Percentiles rank a stretch among this genome's conserved stretches.
These are phyloP conservation scores for Pipistrellus pipistrellus DNA, from an alignment of 2,797 vertebrate genomes.

Conservation along the genomic window DNA sequence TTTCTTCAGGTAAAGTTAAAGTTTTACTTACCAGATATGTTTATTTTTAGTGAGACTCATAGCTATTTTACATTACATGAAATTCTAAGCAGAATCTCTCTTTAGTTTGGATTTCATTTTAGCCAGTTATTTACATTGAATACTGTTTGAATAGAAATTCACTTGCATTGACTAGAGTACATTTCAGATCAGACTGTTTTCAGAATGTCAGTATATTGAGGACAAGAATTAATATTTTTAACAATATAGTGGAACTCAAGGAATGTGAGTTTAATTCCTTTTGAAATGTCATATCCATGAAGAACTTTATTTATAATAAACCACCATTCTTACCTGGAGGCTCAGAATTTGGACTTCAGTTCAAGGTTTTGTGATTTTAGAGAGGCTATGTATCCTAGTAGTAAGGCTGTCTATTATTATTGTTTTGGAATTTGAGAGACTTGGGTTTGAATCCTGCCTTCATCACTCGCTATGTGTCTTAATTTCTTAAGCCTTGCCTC, in stretches of 20 bases:
- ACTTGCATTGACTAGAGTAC: background rate
- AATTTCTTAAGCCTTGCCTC: conserved; percentile 41
- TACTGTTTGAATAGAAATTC: conserved; percentile 30
- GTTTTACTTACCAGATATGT: conserved; percentile 40
- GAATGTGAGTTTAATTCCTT: conserved; percentile 25
- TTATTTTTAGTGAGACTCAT: conserved; percentile 37
- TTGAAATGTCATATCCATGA: conserved; percentile 10
- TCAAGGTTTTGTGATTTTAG: conserved; percentile 1
- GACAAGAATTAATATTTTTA: conserved; percentile 14
- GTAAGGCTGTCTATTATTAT: background rate
- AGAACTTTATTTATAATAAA: background rate
- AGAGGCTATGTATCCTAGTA: background rate
- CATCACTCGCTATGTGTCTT: background rate
- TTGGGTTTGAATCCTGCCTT: conserved; percentile 60
- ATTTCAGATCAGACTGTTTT: conserved; percentile 48
- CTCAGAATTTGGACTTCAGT: background rate
- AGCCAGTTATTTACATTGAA: background rate
- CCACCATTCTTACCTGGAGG: background rate
- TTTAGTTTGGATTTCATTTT: conserved; percentile 52
- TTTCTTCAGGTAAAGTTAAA: conserved; percentile 46
- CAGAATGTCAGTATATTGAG: conserved; percentile 39
- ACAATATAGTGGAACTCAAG: background rate
- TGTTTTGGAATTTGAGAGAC: conserved; percentile 35
- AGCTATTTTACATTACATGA: conserved; percentile 38
- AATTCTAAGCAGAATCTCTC: conserved; percentile 23